These are phyloP conservation scores for Amorpha juglandis DNA, from an alignment of 2,888 invertebrate species.

Conservation along the genomic window DNA sequence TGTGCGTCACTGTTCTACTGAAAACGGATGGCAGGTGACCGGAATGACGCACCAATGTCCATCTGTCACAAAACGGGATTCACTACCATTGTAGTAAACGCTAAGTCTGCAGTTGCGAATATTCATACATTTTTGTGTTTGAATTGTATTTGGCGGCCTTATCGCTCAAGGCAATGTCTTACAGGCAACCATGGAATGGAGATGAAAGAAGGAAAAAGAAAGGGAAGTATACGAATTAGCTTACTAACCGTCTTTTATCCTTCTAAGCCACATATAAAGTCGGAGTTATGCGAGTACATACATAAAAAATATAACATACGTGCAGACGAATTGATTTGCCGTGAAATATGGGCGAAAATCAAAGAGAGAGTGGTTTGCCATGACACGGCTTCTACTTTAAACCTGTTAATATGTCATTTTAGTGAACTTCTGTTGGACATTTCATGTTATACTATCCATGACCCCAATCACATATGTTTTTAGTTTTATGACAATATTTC, in stretches of 20 bases:
- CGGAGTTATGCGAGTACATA: too few relatives aligned
- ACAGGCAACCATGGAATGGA: too few relatives aligned
- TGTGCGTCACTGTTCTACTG: background rate
- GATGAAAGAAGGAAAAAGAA: too few relatives aligned
- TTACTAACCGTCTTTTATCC: too few relatives aligned
- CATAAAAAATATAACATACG: too few relatives aligned
- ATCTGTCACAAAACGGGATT: background rate
- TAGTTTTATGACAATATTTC: background rate
- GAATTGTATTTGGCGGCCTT: too few relatives aligned
- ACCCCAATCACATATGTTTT: background rate
- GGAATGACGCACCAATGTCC: slow-evolving; percentile 4
- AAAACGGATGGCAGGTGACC: slow-evolving; percentile 14
- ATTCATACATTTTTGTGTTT: background rate
- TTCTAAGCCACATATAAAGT: background rate
- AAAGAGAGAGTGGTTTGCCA: slow-evolving; percentile 21
- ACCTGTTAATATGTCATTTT: slow-evolving; percentile 2
- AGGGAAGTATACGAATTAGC: too few relatives aligned
- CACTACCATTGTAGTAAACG: background rate
- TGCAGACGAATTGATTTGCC: too few relatives aligned
- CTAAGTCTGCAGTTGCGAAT: background rate
- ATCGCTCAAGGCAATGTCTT: too few relatives aligned
- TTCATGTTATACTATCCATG: background rate
- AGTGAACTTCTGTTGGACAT: background rate
- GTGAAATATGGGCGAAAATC: background rate
- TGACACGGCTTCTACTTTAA: slow-evolving; percentile 3